Conservation (phyloP, 2,113 vertebrate species). For the Uropsilus gracilis region DNA sequence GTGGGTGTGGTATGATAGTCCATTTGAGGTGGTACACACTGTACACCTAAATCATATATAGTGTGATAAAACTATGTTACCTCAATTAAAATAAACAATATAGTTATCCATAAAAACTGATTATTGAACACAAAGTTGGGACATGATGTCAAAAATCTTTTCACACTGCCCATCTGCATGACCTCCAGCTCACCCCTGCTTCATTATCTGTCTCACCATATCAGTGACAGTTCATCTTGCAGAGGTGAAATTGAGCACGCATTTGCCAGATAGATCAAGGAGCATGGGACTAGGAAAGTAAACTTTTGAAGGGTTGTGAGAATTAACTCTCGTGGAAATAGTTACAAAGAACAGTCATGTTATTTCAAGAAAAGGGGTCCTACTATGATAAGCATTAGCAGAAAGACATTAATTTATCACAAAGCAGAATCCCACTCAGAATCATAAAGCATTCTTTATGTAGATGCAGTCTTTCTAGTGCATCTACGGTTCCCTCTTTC, state of each 20-base stretch:
- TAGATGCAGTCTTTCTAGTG: too few species aligned
- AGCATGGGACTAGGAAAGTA: not conserved
- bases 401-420: not conserved
- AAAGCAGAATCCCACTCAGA: not conserved
- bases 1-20: not conserved
- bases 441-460: not conserved
- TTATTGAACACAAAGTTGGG: not conserved
- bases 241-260: not conserved
- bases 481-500: not conserved
- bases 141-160: not conserved
- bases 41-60: too few species aligned
- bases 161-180: not conserved
- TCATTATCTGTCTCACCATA: accelerated
- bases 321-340: not conserved
- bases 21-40: too few species aligned
- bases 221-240: not conserved
- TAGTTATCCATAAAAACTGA: not conserved
- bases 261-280: not conserved
- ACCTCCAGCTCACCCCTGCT: not conserved
- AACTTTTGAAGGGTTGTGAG: not conserved
- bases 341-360: not conserved
- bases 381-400: not conserved
- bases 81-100: not conserved
- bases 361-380: not conserved
- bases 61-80: too few species aligned